phyloP scores from a whole-genome alignment of 1,140 invertebrate species.

The Rhagoletis pomonella region DNA sequence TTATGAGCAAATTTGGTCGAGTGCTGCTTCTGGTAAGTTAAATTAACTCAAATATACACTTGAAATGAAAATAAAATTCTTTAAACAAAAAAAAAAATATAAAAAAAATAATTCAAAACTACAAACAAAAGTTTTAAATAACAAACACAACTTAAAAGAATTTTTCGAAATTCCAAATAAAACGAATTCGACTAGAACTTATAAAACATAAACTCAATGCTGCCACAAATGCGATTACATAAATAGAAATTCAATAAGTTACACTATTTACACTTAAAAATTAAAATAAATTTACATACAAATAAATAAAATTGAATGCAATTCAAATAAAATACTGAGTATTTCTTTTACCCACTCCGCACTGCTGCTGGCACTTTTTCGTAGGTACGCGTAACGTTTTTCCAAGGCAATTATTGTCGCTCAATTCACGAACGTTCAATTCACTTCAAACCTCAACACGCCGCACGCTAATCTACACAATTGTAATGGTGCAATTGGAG shows the following conservation, averaged over 20 bases:
- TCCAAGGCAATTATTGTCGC: not conserved
- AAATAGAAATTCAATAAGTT: not conserved
- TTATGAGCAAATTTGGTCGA: slow-evolving; percentile 11
- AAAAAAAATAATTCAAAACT: not conserved
- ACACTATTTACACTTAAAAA: not conserved
- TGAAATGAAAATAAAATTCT: not conserved
- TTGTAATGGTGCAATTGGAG: slow-evolving; percentile 74
- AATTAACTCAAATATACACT: not conserved
- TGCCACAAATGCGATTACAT: not conserved
- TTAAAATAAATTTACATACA: not conserved
- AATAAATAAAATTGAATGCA: not conserved
- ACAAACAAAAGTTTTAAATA: not conserved
- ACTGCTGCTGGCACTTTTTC: not conserved
- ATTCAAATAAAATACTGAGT: not conserved
- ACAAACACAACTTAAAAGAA: not conserved
- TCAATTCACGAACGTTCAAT: not conserved
- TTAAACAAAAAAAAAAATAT: not conserved
- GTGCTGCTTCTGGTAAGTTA: not conserved
- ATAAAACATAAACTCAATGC: slow-evolving; percentile 28
- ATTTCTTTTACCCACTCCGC: not conserved
- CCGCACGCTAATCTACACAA: slow-evolving; percentile 62
- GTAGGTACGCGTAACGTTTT: not conserved
- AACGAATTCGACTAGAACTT: slow-evolving; percentile 46
- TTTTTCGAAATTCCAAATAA: not conserved
- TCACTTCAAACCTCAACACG: not conserved